Evolutionary conservation across 2,797 vertebrate genomes (phyloP), one percentile per base, ranked within the genome.

Genomic region (Lepilemur septentrionalis): DNA sequence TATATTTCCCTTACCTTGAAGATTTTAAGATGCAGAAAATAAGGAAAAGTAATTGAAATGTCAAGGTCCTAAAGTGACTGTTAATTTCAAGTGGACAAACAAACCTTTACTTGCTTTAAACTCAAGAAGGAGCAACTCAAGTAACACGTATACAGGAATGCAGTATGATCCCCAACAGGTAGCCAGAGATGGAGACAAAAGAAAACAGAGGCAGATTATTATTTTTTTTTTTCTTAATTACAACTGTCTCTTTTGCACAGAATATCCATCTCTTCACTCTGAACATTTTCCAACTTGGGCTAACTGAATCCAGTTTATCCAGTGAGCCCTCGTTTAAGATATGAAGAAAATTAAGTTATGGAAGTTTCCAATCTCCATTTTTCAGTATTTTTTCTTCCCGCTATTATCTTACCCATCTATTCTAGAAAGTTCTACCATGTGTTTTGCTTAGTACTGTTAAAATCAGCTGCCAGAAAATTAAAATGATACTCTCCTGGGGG

Each of bases 21-120:
- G 35, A 5, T 94, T 91, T 90, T 90, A 89, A 72, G 61, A 93
- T 70, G 20, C 20, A 87, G 63, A 90, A 87, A 89, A 92, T 89
- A 90, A 83, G 50, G 12, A 17, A 52, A 91, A 50, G 8, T 75
- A 72, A 70, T 67, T 93, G 80, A 92, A 79, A 80, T 89, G 20
- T 48, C 4, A 88, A 65, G 32, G 20, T 38, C 4, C 28, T 82
- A 67, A 78, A 81, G 11, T 48, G 25, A 72, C 46, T 73, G 15
- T n/a, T 90, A 61, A 50, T 92, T 89, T 86, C 52, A 81, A 61
- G 1, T 70, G 63, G 12, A n/a, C 67, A 76, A 55, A 73, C 43
- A 50, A 43, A 10, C 14, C 5, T 55, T 50, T 7, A 41, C 22
- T 81, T 83, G 23, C 7, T 89, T 83, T 96, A 90, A 63, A 92